phyloP scores from a whole-genome alignment of 1,140 invertebrate species.

The Drosophila suzukii region DNA sequence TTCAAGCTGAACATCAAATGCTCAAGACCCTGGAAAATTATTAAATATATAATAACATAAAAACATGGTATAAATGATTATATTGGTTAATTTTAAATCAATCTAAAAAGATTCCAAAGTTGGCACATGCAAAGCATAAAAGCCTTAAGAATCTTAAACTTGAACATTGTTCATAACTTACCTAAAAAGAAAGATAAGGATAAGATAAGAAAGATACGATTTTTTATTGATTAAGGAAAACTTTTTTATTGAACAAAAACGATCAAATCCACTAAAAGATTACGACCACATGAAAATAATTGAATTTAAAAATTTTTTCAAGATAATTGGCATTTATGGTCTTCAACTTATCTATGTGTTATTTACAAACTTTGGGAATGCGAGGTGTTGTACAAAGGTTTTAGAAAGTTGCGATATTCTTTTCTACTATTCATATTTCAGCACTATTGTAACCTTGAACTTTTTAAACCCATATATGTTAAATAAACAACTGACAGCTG shows the following conservation, averaged over 20 bases:
- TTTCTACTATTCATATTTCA: neutral
- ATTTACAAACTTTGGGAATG: neutral
- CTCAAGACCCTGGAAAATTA: constrained; percentile 86
- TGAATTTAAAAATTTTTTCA: neutral
- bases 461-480: constrained; percentile 4
- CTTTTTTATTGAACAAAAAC: neutral
- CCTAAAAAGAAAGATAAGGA: no score
- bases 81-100: no score
- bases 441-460: constrained; percentile 8
- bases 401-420: neutral
- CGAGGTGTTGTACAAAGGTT: neutral
- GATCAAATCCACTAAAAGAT: neutral
- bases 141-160: no score
- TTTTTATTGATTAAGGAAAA: neutral
- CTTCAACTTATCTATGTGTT: neutral
- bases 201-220: constrained; percentile 4
- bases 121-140: no score
- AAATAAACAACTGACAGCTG: constrained; percentile 44
- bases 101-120: no score
- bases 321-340: neutral
- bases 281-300: neutral
- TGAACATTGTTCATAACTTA: no score
- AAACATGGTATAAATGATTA: no score
- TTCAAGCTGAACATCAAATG: constrained; percentile 87
- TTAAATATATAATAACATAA: neutral